Evolutionary conservation across 2,888 invertebrate species (phyloP), one percentile per base, ranked within the genome.

Genomic region (Eristalinus sepulchralis): DNA sequence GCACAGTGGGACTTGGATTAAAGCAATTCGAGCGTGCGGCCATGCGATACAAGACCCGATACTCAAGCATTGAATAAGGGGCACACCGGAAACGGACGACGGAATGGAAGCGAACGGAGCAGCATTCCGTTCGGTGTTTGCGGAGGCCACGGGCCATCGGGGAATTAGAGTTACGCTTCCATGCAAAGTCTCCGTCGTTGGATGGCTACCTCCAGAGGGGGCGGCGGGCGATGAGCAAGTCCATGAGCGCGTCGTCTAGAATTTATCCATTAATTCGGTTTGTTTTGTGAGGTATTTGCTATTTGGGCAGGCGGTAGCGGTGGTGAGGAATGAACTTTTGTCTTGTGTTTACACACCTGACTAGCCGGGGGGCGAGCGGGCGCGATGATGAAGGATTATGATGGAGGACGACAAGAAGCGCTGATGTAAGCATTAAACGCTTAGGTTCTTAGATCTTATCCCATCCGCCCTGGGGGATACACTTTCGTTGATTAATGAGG

Each of bases 151-250:
- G 39, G 59, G 63, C 39, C 55, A 59, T 71, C 47, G 39, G 33
- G 70, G 24, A 71, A 78, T 78, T 71, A 78, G 70, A 71, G 22
- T 11, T 64, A 71, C 39, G 59, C 63, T 34, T 8, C 47, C 39
- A 47, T 47, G 4, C 39, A n/a, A 36, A 39, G 3, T 13, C 47
- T 17, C n/a, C 24, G 27, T 39, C 24, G 27, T 13, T 10, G 27
- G 8, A 13, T 22, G 34, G 9, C 9, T 34, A 5, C 8, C 17
- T 53, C 53, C 22, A 24, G 24, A 24, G 57, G 20, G 2, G 10
- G 24, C 9, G 5, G 1, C 20, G 1, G 22, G 55, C 20, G 55
- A 17, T 55, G 11, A 55, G 17, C 20, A 9, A 55, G 22, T 55
- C 20, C 24, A 57, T 57, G 57, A 22, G 22, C 24, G n/a, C n/a